Evolutionary conservation across 2,113 vertebrate species (phyloP).

Genomic region (Callaeas wilsoni): DNA sequence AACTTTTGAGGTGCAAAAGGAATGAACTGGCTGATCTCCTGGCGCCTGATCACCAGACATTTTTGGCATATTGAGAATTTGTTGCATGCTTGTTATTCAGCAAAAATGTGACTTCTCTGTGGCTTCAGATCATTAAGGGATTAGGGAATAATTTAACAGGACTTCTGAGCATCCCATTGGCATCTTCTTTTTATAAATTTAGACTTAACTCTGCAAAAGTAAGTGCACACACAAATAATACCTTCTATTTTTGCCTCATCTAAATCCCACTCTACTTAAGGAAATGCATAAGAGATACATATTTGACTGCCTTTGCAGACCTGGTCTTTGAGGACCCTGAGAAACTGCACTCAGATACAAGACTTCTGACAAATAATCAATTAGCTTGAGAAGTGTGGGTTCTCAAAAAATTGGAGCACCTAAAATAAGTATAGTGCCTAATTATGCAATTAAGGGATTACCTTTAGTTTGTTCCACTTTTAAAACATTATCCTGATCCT

Average conservation of each 20-base stretch:
- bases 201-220: neutral
- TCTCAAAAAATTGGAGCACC: neutral
- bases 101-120: neutral
- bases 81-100: neutral
- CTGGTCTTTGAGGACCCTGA: neutral
- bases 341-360: neutral
- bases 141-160: neutral
- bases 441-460: neutral
- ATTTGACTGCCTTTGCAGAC: neutral
- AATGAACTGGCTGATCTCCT: neutral
- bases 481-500: neutral
- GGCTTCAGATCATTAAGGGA: neutral
- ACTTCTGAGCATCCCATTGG: neutral
- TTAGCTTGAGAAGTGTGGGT: neutral
- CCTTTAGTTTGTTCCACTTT: neutral
- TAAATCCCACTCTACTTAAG: neutral
- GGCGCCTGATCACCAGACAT: neutral
- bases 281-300: neutral
- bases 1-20: neutral
- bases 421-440: neutral
- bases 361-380: neutral
- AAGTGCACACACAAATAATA: neutral
- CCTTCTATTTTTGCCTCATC: neutral
- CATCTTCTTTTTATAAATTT: neutral
- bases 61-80: neutral